Percentiles rank a stretch among this genome's conserved stretches.
These are phyloP conservation scores for Eleutherodactylus coqui DNA, from an alignment of 2,797 vertebrate species.

Conservation along the genomic window DNA sequence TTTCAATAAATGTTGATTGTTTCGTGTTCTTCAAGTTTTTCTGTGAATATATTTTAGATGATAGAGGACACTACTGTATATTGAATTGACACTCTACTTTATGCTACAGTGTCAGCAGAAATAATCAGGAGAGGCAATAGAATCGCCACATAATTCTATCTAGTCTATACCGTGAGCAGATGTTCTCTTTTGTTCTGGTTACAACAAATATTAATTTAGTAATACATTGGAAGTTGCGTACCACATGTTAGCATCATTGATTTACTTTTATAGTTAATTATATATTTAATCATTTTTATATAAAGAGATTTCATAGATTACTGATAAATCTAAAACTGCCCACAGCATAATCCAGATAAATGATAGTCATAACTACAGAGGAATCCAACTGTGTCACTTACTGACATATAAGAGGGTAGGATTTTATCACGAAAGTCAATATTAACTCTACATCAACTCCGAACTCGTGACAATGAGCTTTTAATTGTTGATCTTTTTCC, in stretches of 20 bases:
- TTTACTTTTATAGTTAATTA: neutral
- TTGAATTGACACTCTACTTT: neutral
- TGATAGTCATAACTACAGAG: neutral
- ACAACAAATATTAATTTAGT: neutral
- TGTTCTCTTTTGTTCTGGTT: neutral
- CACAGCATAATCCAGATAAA: neutral
- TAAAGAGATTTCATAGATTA: neutral
- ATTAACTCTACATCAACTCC: too few relatives aligned
- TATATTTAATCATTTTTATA: neutral
- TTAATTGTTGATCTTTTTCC: too few relatives aligned
- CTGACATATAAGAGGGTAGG: too few relatives aligned
- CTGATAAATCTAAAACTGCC: slow-evolving; percentile 8
- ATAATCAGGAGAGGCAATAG: neutral
- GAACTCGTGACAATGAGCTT: too few relatives aligned
- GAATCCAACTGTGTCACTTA: too few relatives aligned
- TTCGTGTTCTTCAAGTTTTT: too few relatives aligned
- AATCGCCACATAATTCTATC: neutral
- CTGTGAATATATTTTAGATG: neutral
- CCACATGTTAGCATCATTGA: neutral
- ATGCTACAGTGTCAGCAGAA: neutral
- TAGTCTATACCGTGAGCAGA: neutral
- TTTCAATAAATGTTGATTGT: neutral
- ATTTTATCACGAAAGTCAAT: too few relatives aligned
- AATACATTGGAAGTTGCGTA: neutral
- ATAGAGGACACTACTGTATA: neutral